These are phyloP conservation scores for Seriola quinqueradiata DNA, from an alignment of 2,113 vertebrate genomes.

Conservation along the genomic window DNA sequence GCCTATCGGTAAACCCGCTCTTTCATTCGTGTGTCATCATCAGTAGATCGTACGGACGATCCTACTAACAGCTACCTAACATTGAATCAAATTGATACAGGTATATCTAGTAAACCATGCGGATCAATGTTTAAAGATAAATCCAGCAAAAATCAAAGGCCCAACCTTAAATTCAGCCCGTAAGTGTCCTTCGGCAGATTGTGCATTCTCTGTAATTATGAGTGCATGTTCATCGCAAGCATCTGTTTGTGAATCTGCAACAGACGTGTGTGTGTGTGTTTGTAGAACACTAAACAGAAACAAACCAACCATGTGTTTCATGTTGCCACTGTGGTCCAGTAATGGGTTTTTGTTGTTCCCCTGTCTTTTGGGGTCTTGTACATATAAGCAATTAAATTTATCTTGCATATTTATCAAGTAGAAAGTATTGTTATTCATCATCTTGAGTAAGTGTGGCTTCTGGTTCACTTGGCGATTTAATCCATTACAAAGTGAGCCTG, in stretches of 20 bases:
- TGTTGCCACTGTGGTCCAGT: constrained; percentile 42
- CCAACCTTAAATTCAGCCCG: neutral
- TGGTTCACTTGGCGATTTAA: constrained; percentile 61
- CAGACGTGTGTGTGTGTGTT: neutral
- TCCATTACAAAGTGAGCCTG: constrained; percentile 55
- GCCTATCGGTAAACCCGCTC: neutral
- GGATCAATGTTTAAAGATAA: neutral
- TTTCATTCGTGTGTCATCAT: constrained; percentile 6
- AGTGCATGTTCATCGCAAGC: neutral
- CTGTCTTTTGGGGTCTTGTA: constrained; percentile 45
- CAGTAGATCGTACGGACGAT: neutral
- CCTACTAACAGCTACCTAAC: neutral
- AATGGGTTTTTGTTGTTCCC: constrained; percentile 50
- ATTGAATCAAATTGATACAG: neutral
- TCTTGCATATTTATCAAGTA: constrained; percentile 65
- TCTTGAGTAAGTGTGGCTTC: constrained; percentile 67
- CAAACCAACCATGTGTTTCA: constrained; percentile 31
- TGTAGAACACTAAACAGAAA: constrained; percentile 30
- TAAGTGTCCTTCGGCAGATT: neutral
- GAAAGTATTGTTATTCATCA: constrained; percentile 67
- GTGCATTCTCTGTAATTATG: neutral
- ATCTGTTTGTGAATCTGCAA: neutral
- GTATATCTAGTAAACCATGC: neutral
- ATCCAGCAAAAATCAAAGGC: neutral
- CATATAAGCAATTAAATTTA: constrained; percentile 68